Base-by-base conservation (phyloP, 2,113 vertebrate species). In the Heterochromis multidens region DNA sequence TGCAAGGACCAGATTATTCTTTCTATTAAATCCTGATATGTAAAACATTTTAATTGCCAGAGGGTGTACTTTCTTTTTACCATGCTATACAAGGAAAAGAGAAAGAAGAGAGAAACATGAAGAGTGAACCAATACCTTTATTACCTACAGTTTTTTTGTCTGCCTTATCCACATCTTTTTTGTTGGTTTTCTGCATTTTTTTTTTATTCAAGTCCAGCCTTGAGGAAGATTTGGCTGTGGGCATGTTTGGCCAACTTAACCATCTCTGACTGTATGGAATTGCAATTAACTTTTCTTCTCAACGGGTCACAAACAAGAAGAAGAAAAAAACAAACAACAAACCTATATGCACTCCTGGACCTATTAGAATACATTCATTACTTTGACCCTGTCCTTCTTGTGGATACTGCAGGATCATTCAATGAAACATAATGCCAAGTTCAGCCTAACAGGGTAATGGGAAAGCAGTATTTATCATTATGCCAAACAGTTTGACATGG, bases 241-340 rank as follows among this genome's bases (percentile, higher is more conserved):
- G 89, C 58, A 57, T 94, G 84, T 92, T 91, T 83, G 87, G 79
- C 33, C 84, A 89, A 78, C 61, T 79, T 89, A 86, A 90, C 88
- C 29, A 79, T 87, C 49, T 77, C 83, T 83, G 87, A 90, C 86
- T 83, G 80, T 61, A 81, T 92, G 77, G 46, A 79, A 85, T 52
- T 13, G 61, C 83, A 91, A 92, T 93, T 94, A 95, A 94, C 94
- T 90, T 94, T 90, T 89, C 58, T 79, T 74, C 70, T 87, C 59
- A 58, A 59, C 62, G 60, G 81, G 84, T 90, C 14, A 7, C 11
- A 63, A 35, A 59, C 27, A 46, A 35, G 52, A 2, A 59, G 0
- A 27, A n/a, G 58, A 46, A 31, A 49, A 14, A 7, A 35, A 46
- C 57, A 40, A 33, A 37, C 40, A 46, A 17, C 78, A 43, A 65